phyloP scores from a whole-genome alignment of 2,797 vertebrate genomes.

The Florisuga fusca region DNA sequence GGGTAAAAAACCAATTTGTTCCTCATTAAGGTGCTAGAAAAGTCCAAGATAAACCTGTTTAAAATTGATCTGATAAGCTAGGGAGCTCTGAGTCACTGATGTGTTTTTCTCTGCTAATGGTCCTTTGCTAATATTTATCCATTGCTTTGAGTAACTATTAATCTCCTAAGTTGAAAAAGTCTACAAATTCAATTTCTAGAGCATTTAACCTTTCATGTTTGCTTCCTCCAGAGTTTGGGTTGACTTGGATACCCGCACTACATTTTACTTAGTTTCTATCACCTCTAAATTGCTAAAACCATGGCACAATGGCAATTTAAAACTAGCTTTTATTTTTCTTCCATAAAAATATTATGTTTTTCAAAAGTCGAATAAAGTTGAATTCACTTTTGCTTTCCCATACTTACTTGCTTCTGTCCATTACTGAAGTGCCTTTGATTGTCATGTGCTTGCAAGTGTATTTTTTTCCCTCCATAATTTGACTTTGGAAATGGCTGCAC shows the following conservation, averaged over 20 bases:
- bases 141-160: slow-evolving; percentile 78
- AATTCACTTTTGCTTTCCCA: slow-evolving; percentile 63
- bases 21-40: slow-evolving; percentile 75
- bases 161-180: slow-evolving; percentile 75
- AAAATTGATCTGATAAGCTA: slow-evolving; percentile 81
- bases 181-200: slow-evolving; percentile 76
- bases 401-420: slow-evolving; percentile 10
- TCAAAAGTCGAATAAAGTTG: slow-evolving; percentile 54
- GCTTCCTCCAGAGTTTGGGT: slow-evolving; percentile 58
- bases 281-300: slow-evolving; percentile 54
- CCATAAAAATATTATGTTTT: slow-evolving; percentile 29
- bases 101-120: slow-evolving; percentile 77
- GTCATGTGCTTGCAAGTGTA: neutral
- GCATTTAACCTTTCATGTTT: slow-evolving; percentile 77
- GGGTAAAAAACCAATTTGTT: slow-evolving; percentile 68
- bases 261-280: slow-evolving; percentile 63
- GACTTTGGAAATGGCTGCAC: slow-evolving; percentile 63
- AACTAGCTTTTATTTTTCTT: slow-evolving; percentile 30
- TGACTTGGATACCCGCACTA: slow-evolving; percentile 53
- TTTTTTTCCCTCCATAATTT: slow-evolving; percentile 72
- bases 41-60: slow-evolving; percentile 79
- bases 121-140: slow-evolving; percentile 81
- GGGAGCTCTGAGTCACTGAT: slow-evolving; percentile 70
- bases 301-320: slow-evolving; percentile 50
- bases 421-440: slow-evolving; percentile 45